phyloP scores from a whole-genome alignment of 2,113 vertebrate species.

The Myrmophylax atrothorax region DNA sequence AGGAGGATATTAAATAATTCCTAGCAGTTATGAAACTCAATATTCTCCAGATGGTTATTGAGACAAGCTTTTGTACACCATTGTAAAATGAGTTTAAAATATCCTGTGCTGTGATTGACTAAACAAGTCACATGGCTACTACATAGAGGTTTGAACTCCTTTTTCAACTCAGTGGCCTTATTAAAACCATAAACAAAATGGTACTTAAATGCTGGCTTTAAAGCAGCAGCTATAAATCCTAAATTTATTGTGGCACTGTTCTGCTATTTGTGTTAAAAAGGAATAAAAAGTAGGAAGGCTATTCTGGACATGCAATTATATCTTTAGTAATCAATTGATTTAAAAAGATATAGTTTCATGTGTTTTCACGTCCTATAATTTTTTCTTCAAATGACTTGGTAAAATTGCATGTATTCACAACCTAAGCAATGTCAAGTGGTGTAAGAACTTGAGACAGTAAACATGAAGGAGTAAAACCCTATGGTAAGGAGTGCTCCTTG shows the following conservation, averaged over 20 bases:
- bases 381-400: not conserved
- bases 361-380: not conserved
- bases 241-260: constrained; percentile 3
- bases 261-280: not conserved
- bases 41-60: constrained; percentile 71
- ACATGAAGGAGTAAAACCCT: not conserved
- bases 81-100: constrained; percentile 68
- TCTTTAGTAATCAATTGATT: not conserved
- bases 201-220: constrained; percentile 33
- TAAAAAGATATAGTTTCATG: not conserved
- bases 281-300: not conserved
- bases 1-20: constrained; percentile 72
- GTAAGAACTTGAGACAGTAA: not conserved
- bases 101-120: constrained; percentile 61
- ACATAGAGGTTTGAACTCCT: constrained; percentile 34
- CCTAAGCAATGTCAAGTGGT: not conserved
- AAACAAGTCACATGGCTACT: constrained; percentile 68
- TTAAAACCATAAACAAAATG: constrained; percentile 56
- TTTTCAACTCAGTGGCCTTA: constrained; percentile 58
- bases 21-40: constrained; percentile 71
- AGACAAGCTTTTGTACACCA: constrained; percentile 56
- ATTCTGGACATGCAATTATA: not conserved
- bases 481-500: not conserved
- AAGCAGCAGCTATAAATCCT: constrained; percentile 40
- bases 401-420: not conserved